phyloP scores from a whole-genome alignment of 1,140 invertebrate species.

The Ips typographus region DNA sequence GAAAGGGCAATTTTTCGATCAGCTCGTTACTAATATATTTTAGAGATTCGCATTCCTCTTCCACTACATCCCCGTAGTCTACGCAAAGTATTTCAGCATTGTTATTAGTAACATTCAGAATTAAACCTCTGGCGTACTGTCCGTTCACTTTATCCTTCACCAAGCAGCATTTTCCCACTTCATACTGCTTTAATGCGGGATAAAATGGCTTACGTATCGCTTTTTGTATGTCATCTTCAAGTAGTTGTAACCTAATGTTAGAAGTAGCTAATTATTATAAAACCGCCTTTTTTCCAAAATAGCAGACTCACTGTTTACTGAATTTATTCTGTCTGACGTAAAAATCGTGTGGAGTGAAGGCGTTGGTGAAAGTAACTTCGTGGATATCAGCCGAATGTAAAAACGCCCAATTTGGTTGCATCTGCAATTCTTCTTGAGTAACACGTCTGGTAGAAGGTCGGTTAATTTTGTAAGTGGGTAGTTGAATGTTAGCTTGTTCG shows the following conservation, averaged over 20 bases:
- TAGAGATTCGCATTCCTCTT: conserved; percentile 21
- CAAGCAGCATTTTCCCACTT: conserved; percentile 37
- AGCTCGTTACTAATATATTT: conserved; percentile 36
- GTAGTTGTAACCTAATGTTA: conserved; percentile 35
- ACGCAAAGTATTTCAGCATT: conserved; percentile 38
- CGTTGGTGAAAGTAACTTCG: conserved; percentile 40
- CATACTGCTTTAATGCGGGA: conserved; percentile 24
- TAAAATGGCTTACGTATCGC: conserved; percentile 37
- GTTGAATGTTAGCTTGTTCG: conserved; percentile 31
- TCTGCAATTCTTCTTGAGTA: conserved; percentile 24
- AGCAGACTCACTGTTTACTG: conserved; percentile 39
- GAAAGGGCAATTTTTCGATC: conserved; percentile 42
- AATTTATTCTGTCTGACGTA: conserved; percentile 44
- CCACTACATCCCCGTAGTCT: conserved; percentile 40
- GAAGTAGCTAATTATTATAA: conserved; percentile 5
- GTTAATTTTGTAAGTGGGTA: conserved; percentile 39
- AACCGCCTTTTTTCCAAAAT: neutral
- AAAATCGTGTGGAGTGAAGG: conserved; percentile 39
- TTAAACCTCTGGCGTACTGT: conserved; percentile 32
- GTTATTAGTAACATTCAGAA: conserved; percentile 27
- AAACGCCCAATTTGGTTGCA: conserved; percentile 41
- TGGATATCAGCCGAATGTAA: conserved; percentile 34
- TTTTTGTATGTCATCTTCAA: conserved; percentile 42
- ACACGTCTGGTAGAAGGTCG: conserved; percentile 8
- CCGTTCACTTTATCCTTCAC: conserved; percentile 33